These are phyloP conservation scores for Nomada hirtipes DNA, from an alignment of 2,888 invertebrate genomes.

Conservation along the genomic window DNA sequence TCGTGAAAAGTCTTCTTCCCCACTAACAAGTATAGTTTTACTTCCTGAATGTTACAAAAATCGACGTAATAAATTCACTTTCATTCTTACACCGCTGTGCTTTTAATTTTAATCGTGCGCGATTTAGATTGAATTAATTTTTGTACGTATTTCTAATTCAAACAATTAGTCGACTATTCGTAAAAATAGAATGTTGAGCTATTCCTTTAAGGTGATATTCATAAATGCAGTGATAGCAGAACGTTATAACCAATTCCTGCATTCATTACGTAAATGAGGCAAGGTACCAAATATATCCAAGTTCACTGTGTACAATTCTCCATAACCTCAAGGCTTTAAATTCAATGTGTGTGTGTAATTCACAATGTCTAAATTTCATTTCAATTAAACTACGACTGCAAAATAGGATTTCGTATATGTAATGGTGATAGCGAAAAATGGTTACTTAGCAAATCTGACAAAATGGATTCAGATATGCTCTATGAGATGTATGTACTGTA, in stretches of 20 bases:
- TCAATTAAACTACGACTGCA: background rate
- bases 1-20: too few species aligned
- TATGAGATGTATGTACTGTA: background rate
- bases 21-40: too few species aligned
- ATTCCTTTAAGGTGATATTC: background rate
- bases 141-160: too few species aligned
- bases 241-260: conserved; percentile 7
- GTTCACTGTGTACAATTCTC: conserved; percentile 17
- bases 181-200: background rate
- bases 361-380: background rate
- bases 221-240: background rate
- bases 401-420: background rate
- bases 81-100: too few species aligned
- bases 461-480: too few species aligned
- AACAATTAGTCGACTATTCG: too few species aligned
- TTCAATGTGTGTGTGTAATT: conserved; percentile 7
- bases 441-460: conserved; percentile 17
- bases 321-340: conserved; percentile 42
- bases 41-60: too few species aligned
- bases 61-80: too few species aligned
- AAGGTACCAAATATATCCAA: background rate
- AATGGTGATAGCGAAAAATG: conserved; percentile 6
- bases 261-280: conserved; percentile 19
- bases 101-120: too few species aligned
- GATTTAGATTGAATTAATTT: too few species aligned